Evolutionary conservation across 2,888 invertebrate genomes (phyloP), one percentile per base, ranked within the genome.

Genomic region (Sarcophaga subvicina): DNA sequence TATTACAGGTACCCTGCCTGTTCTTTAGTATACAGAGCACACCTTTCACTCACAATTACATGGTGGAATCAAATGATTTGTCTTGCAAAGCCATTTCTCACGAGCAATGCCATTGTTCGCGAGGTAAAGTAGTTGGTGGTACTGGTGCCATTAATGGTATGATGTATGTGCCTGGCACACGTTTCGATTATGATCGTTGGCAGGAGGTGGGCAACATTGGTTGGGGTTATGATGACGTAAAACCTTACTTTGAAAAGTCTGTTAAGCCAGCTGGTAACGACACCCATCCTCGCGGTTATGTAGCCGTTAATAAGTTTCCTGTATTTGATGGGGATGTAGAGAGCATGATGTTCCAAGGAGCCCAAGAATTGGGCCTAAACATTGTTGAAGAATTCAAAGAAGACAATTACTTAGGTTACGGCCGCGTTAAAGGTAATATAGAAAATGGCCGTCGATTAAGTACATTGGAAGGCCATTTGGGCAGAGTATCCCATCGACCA

Each of bases 241-340:
- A 97, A 60, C 95, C 96, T 0, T 97, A 97, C 91, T 97, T 97
- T 91, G 96, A 96, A 91, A 97, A 97, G 92, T 97, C 97, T 0
- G 94, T 87, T 45, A 70, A 37, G 4, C 85, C 86, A n/a, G 84
- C 67, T 12, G 88, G 86, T 45, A 87, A 88, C 60, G 27, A 60
- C 11, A 88, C 87, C 4, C 73, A 88, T 17, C 82, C 86, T 14
- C 67, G 72, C 64, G 90, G 90, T 2, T 94, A 93, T 27, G 88
- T 95, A 47, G 91, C 92, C 12, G 90, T 95, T 0, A 93, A 94
- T 88, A 54, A 89, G 73, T 93, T 91, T 86, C 92, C 93, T 47
- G 90, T 3, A 0, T 76, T 75, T 6, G 87, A 88, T 66, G 66
- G 80, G 4, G 88, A 90, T 47, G 72, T 89, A 11, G 45, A 78